A percentile compares a stretch with the other conserved stretches of the same genome.
Conservation (phyloP, 2,113 vertebrate genomes). For the Camelus dromedarius region DNA sequence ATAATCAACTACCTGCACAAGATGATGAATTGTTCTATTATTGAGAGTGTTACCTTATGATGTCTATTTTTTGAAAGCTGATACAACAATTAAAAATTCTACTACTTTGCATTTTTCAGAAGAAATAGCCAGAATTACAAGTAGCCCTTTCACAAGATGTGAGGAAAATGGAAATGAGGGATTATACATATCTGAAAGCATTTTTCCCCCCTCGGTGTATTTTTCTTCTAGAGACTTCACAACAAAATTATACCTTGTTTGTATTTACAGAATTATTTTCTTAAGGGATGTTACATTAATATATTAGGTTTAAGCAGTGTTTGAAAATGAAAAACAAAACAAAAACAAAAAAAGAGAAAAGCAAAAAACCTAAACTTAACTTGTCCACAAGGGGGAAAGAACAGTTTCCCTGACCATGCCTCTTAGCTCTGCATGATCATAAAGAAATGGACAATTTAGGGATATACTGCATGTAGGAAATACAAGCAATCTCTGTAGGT, state of each 20-base stretch:
- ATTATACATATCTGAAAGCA: not conserved
- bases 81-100: not conserved
- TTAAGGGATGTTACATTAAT: not conserved
- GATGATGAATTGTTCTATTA: constrained; percentile 26
- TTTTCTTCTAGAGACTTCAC: constrained; percentile 34
- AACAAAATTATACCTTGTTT: not conserved
- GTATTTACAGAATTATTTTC: not conserved
- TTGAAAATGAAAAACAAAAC: not conserved
- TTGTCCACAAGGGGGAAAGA: not conserved
- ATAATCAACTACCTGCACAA: not conserved
- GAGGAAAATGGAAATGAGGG: not conserved
- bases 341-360: not conserved
- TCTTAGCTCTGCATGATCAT: not conserved
- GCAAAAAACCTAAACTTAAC: not conserved
- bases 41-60: not conserved
- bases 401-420: not conserved
- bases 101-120: constrained; percentile 31
- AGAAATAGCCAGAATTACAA: constrained; percentile 2
- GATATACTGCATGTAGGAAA: not conserved
- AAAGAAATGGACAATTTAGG: not conserved
- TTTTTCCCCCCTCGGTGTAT: constrained; percentile 27
- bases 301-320: not conserved
- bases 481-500: not conserved
- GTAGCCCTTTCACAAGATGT: not conserved
- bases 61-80: not conserved